Percentiles rank a stretch among this genome's conserved stretches.
Evolutionary conservation across 2,888 invertebrate genomes (phyloP).

Genomic region (Formica aserva): DNA sequence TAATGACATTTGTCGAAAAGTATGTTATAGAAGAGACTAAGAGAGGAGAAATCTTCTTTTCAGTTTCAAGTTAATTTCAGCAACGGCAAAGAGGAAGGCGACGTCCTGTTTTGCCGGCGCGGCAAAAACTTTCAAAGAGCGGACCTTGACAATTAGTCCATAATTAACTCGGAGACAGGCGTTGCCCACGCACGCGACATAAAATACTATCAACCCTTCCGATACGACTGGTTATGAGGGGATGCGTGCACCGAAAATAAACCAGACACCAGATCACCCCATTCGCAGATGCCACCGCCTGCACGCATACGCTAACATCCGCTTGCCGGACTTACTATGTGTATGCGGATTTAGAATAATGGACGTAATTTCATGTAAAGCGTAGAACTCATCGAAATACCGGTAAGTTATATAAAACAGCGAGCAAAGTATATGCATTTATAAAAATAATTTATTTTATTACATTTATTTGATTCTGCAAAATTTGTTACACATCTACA

Average conservation of each 20-base stretch:
- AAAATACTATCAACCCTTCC: constrained; percentile 81
- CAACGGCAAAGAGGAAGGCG: constrained; percentile 41
- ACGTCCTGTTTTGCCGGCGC: constrained; percentile 63
- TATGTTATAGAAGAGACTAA: background rate
- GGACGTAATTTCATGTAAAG: background rate
- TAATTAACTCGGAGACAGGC: constrained; percentile 80
- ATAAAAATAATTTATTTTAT: background rate
- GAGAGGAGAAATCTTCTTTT: background rate
- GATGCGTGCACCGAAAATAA: constrained; percentile 79
- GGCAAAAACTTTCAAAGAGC: constrained; percentile 51
- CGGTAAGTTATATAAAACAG: background rate
- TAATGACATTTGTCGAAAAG: background rate
- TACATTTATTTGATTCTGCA: background rate
- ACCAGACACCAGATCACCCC: constrained; percentile 79
- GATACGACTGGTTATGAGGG: constrained; percentile 67
- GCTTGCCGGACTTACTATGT: background rate
- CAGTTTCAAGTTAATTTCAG: constrained; percentile 12
- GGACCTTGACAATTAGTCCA: constrained; percentile 80
- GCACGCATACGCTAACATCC: constrained; percentile 28
- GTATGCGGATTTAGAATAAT: background rate
- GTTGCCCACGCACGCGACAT: constrained; percentile 69
- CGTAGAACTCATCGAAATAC: background rate
- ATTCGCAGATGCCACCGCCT: constrained; percentile 62
- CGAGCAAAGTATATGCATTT: background rate
- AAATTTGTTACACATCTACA: background rate